Evolutionary conservation across 92 coral and sea anemone genomes (phyloP), one percentile per base, ranked within the genome.

Genomic region (Epizoanthus rinbou): DNA sequence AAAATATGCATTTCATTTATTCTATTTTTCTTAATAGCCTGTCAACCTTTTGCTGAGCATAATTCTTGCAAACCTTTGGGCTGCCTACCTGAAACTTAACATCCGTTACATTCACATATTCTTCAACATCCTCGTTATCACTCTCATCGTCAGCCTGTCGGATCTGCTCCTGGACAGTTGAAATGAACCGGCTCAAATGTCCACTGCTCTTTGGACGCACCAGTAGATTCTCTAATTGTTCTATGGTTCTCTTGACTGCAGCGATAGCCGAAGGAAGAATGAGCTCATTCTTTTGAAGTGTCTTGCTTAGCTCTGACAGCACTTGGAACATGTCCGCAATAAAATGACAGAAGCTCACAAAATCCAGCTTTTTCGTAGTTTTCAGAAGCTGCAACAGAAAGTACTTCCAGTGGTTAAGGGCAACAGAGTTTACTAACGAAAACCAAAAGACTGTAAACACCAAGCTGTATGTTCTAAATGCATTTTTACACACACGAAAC

Each of bases 211-310:
- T 81, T 14, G 85, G 86, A 63, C 70, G 69, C 58, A 82, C 67
- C 31, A 82, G 86, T 45, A 64, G 84, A 70, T 82, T 82, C 60
- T 81, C 86, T 18, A 82, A 56, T 68, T 82, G 71, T 5, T 82
- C 86, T 47, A 70, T 19, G 50, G 86, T 54, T 67, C 86, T 69
- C 69, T 52, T 81, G 45, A 82, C 79, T 28, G 79, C 86, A 22
- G 86, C 35, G 24, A 82, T 47, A 53, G 86, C 86, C 86, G 69
- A 69, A 14, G 86, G 79, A 22, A 82, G 79, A 17, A 82, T 82
- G 18, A 82, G 60, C n/a, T 82, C 86, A 54, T 82, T 82, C 74
- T 82, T 82, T 24, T 82, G 86, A 74, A 82, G 86, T 52, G 69
- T 80, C 76, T 80, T 80, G 85, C 85, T 80, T 41, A 65, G 85